Conservation (phyloP, 2,113 vertebrate genomes). For the Calypte anna region DNA sequence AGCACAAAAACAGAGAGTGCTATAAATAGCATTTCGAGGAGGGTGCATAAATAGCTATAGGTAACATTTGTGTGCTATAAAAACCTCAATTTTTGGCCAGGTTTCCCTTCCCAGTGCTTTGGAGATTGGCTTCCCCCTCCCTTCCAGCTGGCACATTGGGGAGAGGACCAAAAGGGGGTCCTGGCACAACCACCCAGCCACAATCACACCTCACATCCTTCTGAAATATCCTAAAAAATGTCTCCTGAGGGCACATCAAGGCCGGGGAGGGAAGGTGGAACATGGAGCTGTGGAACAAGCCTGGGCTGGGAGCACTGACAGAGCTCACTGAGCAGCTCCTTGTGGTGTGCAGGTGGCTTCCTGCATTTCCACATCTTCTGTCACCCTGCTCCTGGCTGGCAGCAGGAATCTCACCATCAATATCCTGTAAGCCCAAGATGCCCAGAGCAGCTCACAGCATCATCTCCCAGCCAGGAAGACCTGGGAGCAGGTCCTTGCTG, state of each 20-base stretch:
- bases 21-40: conserved; percentile 35
- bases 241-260: rapidly evolving
- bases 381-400: neutral
- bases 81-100: neutral
- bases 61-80: conserved; percentile 29
- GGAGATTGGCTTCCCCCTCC: neutral
- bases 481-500: neutral
- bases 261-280: neutral
- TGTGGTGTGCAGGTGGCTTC: conserved; percentile 36
- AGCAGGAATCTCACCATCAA: neutral
- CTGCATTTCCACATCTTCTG: neutral
- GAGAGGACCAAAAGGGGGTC: rapidly evolving
- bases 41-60: conserved; percentile 40
- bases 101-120: neutral
- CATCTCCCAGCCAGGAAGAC: neutral
- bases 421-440: neutral
- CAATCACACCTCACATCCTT: neutral
- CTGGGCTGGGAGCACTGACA: conserved; percentile 28
- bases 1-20: conserved; percentile 9
- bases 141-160: neutral
- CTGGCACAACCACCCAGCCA: neutral
- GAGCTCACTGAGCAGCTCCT: conserved; percentile 12
- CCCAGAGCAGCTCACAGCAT: neutral
- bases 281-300: neutral
- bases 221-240: neutral